Evolutionary conservation across 2,797 vertebrate genomes (phyloP), one percentile per base, ranked within the genome.

Genomic region (Garrulus glandarius): DNA sequence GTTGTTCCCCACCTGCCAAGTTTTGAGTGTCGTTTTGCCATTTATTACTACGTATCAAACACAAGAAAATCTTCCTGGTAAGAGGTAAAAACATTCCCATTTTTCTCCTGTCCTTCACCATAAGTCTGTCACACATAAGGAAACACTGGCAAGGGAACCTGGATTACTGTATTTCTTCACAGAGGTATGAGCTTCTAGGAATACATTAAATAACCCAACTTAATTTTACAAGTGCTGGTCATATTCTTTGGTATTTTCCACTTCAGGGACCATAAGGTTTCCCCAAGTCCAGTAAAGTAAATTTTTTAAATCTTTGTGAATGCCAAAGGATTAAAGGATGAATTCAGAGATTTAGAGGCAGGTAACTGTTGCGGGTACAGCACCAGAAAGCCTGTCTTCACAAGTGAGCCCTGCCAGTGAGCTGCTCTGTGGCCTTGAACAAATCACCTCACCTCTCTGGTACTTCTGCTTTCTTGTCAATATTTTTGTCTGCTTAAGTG

Each of bases 391-490:
- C 56, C 81, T 70, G 39, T 50, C 44, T 91, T 89, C 53, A 60
- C 36, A 4, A 0, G n/a, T 29, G 13, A 92, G 89, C n/a, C 75
- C 75, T 81, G 72, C n/a, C 77, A 77, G 29, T 71, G 82, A 93
- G 71, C 57, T 92, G 87, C 53, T 81, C 79, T 65, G 57, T 63
- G 72, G 79, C 79, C 84, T 89, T 78, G 72, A 93, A 94, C 82
- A 91, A 94, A 92, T 95, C 92, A 91, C 43, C 71, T 94, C 86
- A 89, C 61, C 61, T 84, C 72, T 85, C 71, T 44, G 27, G 23
- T 26, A 32, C 79, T 84, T 92, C 81, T 85, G 68, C 43, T 77
- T 87, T 85, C 84, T 64, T 78, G 57, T 55, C 84, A 85, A 76
- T 89, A 85, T 81, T 95, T 94, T 88, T 95, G 65, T 69, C 77